Percentiles rank a stretch among this genome's conserved stretches.
Conservation (phyloP, 2,113 vertebrate genomes). For the Meleagris gallopavo region DNA sequence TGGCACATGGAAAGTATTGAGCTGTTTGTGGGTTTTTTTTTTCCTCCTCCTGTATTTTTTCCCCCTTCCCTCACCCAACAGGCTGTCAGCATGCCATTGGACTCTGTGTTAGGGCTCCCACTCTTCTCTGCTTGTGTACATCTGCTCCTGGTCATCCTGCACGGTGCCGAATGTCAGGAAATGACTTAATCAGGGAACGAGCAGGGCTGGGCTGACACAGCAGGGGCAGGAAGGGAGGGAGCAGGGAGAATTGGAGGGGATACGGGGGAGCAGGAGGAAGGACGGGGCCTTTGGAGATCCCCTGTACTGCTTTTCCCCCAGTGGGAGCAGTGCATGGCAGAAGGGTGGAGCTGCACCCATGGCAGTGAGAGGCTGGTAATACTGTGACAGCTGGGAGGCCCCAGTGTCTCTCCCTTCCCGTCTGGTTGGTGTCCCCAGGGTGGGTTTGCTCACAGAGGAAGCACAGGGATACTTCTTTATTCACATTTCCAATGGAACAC, state of each 20-base stretch:
- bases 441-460: neutral
- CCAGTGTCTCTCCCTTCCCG: neutral
- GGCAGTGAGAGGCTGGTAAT: neutral
- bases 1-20: slow-evolving; percentile 76
- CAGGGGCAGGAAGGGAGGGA: neutral
- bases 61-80: neutral
- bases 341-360: neutral
- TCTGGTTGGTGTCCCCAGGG: neutral
- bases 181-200: neutral
- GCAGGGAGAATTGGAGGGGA: fast-evolving
- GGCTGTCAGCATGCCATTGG: neutral
- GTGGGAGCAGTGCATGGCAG: neutral
- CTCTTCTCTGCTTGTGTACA: neutral
- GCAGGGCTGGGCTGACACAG: neutral
- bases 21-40: slow-evolving; percentile 45
- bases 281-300: neutral
- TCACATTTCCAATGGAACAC: neutral
- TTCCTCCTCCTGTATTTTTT: neutral
- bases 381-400: neutral
- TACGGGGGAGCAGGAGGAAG: neutral
- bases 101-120: neutral
- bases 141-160: slow-evolving; percentile 7
- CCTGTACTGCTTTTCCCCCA: neutral
- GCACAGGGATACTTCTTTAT: neutral
- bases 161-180: neutral